phyloP scores from a whole-genome alignment of 2,797 vertebrate species.

The Aplochiton taeniatus region DNA sequence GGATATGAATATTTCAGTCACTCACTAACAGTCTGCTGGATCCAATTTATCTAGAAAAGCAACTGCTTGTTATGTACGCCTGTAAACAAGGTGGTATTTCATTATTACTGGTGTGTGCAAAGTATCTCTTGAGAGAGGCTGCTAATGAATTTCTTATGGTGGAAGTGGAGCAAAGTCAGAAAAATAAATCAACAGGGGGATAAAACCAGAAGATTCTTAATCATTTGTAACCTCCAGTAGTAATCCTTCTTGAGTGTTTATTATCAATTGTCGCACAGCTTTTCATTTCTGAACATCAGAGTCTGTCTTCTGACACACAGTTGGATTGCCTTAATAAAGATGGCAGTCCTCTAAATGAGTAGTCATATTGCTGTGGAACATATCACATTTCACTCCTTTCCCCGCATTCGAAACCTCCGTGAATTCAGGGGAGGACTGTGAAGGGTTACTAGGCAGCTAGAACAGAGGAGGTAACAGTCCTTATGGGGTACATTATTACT shows the following conservation, averaged over 20 bases:
- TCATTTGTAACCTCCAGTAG: slow-evolving; percentile 48
- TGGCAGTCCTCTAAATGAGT: too few relatives aligned
- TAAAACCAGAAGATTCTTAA: slow-evolving; percentile 34
- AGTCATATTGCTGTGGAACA: too few relatives aligned
- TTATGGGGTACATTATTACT: too few relatives aligned
- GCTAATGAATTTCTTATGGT: slow-evolving; percentile 26
- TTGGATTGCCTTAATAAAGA: too few relatives aligned
- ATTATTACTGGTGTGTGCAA: slow-evolving; percentile 25
- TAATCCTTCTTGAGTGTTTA: slow-evolving; percentile 13
- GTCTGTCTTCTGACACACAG: too few relatives aligned
- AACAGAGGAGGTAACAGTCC: too few relatives aligned
- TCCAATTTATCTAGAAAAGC: slow-evolving; percentile 23
- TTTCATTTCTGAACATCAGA: too few relatives aligned
- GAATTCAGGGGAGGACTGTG: too few relatives aligned
- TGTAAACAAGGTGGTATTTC: slow-evolving; percentile 30
- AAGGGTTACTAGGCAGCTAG: too few relatives aligned
- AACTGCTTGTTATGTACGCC: slow-evolving; percentile 19
- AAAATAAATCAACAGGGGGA: neutral
- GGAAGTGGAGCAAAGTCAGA: slow-evolving; percentile 10
- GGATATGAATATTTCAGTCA: slow-evolving; percentile 21
- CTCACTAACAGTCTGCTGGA: slow-evolving; percentile 28
- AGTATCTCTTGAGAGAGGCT: slow-evolving; percentile 6
- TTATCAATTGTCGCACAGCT: neutral
- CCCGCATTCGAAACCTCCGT: too few relatives aligned
- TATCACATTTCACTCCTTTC: too few relatives aligned